These are phyloP conservation scores for Apoderus coryli DNA, from an alignment of 2,888 invertebrate species.

Conservation along the genomic window DNA sequence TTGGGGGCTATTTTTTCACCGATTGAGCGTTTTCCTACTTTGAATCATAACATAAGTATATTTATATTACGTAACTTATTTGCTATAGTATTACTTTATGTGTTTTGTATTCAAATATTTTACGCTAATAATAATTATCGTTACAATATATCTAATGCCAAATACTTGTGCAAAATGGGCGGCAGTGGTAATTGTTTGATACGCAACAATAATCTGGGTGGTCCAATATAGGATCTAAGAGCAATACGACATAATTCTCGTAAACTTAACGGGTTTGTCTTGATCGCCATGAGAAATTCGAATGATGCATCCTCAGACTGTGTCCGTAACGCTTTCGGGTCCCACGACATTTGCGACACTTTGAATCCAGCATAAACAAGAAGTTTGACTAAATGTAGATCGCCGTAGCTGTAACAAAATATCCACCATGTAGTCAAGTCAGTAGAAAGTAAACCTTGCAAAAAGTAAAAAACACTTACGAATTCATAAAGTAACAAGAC, in stretches of 20 bases:
- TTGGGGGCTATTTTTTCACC: too few relatives aligned
- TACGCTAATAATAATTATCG: too few relatives aligned
- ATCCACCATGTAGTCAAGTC: too few relatives aligned
- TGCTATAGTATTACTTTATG: too few relatives aligned
- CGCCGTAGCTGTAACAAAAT: too few relatives aligned
- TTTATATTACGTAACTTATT: too few relatives aligned
- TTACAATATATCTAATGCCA: slow-evolving; percentile 38
- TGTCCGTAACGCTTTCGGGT: slow-evolving; percentile 26
- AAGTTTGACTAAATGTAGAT: slow-evolving; percentile 29
- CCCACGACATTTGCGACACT: slow-evolving; percentile 27
- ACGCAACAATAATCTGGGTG: slow-evolving; percentile 26
- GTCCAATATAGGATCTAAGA: slow-evolving; percentile 34
- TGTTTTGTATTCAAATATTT: too few relatives aligned
- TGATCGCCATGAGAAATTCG: slow-evolving; percentile 25
- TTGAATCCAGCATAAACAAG: slow-evolving; percentile 33
- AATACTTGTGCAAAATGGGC: slow-evolving; percentile 38
- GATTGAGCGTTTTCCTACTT: too few relatives aligned
- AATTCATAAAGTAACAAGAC: too few relatives aligned
- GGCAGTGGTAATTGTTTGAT: slow-evolving; percentile 41
- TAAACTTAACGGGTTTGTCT: slow-evolving; percentile 36
- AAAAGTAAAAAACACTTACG: too few relatives aligned
- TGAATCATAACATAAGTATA: too few relatives aligned
- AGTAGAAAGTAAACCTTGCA: too few relatives aligned
- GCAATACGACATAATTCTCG: slow-evolving; percentile 42
- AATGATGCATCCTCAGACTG: slow-evolving; percentile 25